Conservation (phyloP, 2,113 vertebrate species). For the Cygnus buccinator region DNA sequence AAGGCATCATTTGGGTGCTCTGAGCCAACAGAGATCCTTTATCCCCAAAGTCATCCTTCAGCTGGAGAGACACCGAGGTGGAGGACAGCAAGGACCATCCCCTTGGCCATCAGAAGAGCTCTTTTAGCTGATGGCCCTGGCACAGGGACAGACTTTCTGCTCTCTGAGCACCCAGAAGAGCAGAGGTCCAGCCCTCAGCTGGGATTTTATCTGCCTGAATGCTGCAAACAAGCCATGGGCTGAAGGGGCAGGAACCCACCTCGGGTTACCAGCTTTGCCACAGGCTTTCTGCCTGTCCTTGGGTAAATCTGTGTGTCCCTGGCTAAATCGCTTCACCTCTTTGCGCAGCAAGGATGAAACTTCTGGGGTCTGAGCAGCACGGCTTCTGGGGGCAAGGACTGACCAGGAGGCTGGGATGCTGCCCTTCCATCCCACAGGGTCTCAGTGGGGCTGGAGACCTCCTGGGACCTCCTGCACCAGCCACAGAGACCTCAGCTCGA, state of each 20-base stretch:
- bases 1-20: neutral
- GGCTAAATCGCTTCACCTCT: neutral
- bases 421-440: neutral
- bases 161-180: neutral
- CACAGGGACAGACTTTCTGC: neutral
- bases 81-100: neutral
- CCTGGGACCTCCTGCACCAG: neutral
- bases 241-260: neutral
- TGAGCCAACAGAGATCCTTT: neutral
- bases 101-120: neutral
- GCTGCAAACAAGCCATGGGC: neutral
- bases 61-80: neutral
- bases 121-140: neutral
- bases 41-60: neutral
- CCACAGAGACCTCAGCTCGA: neutral
- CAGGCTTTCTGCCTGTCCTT: accelerated
- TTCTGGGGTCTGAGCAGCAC: accelerated
- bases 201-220: neutral
- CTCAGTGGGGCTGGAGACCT: neutral
- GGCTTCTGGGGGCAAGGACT: accelerated
- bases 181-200: neutral
- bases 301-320: accelerated
- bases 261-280: neutral
- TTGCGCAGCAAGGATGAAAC: too few relatives aligned
- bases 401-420: neutral